These are phyloP conservation scores for Lutraria lutraria DNA, from an alignment of 2,888 invertebrate species.

Conservation along the genomic window DNA sequence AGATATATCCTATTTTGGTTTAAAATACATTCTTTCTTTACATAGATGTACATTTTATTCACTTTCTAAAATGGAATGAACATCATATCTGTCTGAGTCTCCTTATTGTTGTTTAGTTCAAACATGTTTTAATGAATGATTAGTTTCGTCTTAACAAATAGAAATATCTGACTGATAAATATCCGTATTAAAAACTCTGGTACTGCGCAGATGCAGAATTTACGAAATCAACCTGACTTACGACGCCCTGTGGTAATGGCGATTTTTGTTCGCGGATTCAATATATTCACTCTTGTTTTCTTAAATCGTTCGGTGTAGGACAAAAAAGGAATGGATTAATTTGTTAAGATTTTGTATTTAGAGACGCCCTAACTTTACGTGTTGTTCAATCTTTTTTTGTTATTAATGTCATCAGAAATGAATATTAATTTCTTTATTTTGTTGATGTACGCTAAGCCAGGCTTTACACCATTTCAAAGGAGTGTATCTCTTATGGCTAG, in stretches of 20 bases:
- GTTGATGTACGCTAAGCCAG: constrained; percentile 19
- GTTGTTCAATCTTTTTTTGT: constrained; percentile 18
- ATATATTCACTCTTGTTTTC: constrained; percentile 29
- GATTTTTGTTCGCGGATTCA: constrained; percentile 13
- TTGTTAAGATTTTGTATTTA: constrained; percentile 35
- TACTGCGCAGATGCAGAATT: too few relatives aligned
- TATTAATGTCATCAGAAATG: constrained; percentile 36
- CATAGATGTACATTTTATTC: too few relatives aligned
- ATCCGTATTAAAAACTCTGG: too few relatives aligned
- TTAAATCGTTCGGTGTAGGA: constrained; percentile 38
- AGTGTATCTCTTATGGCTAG: constrained; percentile 8
- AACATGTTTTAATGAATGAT: too few relatives aligned
- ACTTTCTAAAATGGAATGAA: too few relatives aligned
- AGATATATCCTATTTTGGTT: too few relatives aligned
- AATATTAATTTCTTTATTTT: constrained; percentile 35
- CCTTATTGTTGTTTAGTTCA: too few relatives aligned
- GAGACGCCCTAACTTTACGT: constrained; percentile 43
- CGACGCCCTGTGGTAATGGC: neutral
- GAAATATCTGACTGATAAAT: too few relatives aligned
- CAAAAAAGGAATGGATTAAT: constrained; percentile 58
- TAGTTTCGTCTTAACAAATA: too few relatives aligned
- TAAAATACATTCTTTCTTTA: too few relatives aligned
- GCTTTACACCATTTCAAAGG: neutral
- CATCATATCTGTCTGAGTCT: too few relatives aligned
- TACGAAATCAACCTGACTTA: neutral